These are phyloP conservation scores for Andrena hattorfiana DNA, from an alignment of 2,888 invertebrate genomes.

Conservation along the genomic window DNA sequence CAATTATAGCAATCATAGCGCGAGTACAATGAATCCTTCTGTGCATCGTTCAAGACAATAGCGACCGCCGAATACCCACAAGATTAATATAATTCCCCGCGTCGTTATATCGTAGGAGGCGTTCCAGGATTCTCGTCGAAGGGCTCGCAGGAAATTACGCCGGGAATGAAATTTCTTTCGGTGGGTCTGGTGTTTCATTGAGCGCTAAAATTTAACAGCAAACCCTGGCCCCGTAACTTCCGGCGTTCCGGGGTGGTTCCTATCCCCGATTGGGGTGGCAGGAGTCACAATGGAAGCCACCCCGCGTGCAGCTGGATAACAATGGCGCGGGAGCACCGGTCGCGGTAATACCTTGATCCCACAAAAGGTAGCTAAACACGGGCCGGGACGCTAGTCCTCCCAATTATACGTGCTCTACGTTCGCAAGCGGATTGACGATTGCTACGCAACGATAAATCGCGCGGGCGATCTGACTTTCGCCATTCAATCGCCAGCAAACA, in stretches of 20 bases:
- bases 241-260: constrained; percentile 48
- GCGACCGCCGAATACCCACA: neutral
- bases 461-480: constrained; percentile 51
- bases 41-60: neutral
- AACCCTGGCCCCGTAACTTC: constrained; percentile 49
- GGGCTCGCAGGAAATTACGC: constrained; percentile 28
- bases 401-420: constrained; percentile 74
- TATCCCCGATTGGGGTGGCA: constrained; percentile 39
- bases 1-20: too few species aligned
- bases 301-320: constrained; percentile 64
- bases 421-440: constrained; percentile 55
- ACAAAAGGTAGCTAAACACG: constrained; percentile 78
- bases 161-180: constrained; percentile 41
- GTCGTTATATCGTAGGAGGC: neutral
- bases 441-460: constrained; percentile 50
- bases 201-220: constrained; percentile 63
- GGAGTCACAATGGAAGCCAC: constrained; percentile 68
- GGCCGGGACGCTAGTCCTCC: constrained; percentile 72
- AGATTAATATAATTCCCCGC: neutral
- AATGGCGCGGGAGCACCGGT: constrained; percentile 66
- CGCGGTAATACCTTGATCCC: constrained; percentile 79
- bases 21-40: too few species aligned
- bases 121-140: constrained; percentile 1
- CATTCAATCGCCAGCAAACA: constrained; percentile 32
- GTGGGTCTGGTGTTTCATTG: constrained; percentile 52